Conservation (phyloP, 2,797 vertebrate species). For the Scarus forsteni region DNA sequence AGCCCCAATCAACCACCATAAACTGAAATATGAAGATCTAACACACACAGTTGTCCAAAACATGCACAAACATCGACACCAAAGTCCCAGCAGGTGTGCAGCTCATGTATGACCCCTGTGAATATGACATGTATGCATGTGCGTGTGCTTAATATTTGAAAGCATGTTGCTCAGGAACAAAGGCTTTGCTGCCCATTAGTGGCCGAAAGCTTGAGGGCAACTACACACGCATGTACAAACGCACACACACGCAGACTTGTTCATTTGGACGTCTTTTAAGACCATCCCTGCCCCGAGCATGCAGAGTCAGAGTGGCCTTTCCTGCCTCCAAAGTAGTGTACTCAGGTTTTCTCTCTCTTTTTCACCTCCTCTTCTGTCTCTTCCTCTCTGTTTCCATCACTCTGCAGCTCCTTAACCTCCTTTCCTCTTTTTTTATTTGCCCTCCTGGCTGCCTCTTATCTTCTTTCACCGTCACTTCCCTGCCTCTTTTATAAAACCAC, state of each 20-base stretch:
- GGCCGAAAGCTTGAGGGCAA: constrained; percentile 68
- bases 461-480: constrained; percentile 27
- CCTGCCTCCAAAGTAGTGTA: constrained; percentile 32
- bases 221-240: constrained; percentile 23
- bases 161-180: constrained; percentile 67
- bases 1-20: constrained; percentile 64
- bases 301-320: constrained; percentile 66
- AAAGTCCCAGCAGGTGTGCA: not conserved
- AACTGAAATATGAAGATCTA: constrained; percentile 49
- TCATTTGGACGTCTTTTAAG: constrained; percentile 69
- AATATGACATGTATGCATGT: not conserved
- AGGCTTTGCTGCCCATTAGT: constrained; percentile 75
- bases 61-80: constrained; percentile 19
- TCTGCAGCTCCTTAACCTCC: constrained; percentile 35
- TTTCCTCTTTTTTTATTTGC: constrained; percentile 47
- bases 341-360: constrained; percentile 17
- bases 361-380: constrained; percentile 17
- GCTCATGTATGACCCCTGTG: not conserved
- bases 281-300: constrained; percentile 52
- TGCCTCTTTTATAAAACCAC: constrained; percentile 24
- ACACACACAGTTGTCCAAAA: constrained; percentile 20
- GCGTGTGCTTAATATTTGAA: constrained; percentile 36
- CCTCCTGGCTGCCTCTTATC: constrained; percentile 22
- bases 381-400: constrained; percentile 27
- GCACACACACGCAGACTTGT: constrained; percentile 46